Evolutionary conservation across 2,797 vertebrate genomes (phyloP).

Genomic region (Coranthus polyacanthus): DNA sequence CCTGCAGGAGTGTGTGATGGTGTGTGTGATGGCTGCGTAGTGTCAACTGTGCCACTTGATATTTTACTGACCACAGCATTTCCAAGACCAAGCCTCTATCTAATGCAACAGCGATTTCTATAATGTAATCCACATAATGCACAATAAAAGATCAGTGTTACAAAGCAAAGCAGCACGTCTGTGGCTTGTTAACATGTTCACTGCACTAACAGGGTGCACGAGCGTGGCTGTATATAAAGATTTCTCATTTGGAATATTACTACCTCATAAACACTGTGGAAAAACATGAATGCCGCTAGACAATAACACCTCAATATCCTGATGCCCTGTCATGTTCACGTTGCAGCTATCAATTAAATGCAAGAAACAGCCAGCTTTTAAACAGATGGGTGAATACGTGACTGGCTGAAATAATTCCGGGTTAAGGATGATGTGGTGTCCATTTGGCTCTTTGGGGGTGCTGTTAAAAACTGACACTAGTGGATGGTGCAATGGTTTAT

Average conservation of each 20-base stretch:
- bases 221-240: slow-evolving; percentile 30
- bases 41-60: slow-evolving; percentile 37
- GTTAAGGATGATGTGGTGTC: slow-evolving; percentile 42
- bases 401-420: slow-evolving; percentile 34
- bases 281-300: slow-evolving; percentile 10
- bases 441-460: slow-evolving; percentile 26
- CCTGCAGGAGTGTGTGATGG: background rate
- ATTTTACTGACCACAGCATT: slow-evolving; percentile 46
- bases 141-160: slow-evolving; percentile 39
- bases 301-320: slow-evolving; percentile 17
- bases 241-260: slow-evolving; percentile 52
- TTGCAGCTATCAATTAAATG: slow-evolving; percentile 34
- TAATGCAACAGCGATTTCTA: slow-evolving; percentile 51
- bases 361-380: slow-evolving; percentile 28
- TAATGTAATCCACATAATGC: slow-evolving; percentile 56
- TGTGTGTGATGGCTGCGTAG: background rate
- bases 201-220: background rate
- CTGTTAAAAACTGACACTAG: slow-evolving; percentile 31
- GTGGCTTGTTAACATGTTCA: slow-evolving; percentile 57
- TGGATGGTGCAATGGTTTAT: slow-evolving; percentile 22
- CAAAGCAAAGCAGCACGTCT: slow-evolving; percentile 46
- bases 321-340: slow-evolving; percentile 24
- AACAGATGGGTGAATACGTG: slow-evolving; percentile 30
- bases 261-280: slow-evolving; percentile 22
- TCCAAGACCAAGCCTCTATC: slow-evolving; percentile 31